These are phyloP conservation scores for Drosophila cognata DNA, from an alignment of 2,888 invertebrate genomes.

Conservation along the genomic window DNA sequence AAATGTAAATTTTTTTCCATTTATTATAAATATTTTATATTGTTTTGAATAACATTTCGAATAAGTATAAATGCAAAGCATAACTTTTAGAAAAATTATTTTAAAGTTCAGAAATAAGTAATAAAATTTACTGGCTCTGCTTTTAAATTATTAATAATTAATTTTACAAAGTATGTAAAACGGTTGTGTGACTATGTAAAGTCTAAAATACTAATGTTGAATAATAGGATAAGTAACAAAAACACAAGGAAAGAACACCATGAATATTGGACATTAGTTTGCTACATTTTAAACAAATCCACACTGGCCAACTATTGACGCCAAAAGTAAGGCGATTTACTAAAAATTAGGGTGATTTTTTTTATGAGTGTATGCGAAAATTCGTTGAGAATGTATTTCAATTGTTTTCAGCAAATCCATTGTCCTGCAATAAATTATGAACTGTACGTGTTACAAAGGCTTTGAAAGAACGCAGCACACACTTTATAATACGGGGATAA, in stretches of 20 bases:
- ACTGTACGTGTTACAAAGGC: background rate
- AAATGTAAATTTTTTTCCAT: too few species aligned
- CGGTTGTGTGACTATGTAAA: too few species aligned
- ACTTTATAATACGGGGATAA: background rate
- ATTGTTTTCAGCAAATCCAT: background rate
- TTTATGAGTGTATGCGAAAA: background rate
- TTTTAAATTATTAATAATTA: too few species aligned
- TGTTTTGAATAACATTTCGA: too few species aligned
- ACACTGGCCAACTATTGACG: background rate
- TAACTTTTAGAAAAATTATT: fast-evolving
- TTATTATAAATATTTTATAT: too few species aligned
- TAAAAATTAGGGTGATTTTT: background rate
- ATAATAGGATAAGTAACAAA: background rate
- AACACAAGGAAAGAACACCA: background rate
- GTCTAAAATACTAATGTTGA: background rate
- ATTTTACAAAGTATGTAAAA: too few species aligned
- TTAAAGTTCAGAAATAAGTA: background rate
- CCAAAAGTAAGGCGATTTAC: background rate
- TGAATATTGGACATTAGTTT: background rate
- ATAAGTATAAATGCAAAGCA: background rate
- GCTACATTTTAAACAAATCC: background rate
- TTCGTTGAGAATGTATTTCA: background rate
- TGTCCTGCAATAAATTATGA: background rate
- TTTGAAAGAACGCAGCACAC: background rate
- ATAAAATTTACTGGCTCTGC: too few species aligned